Evolutionary conservation across 2,888 invertebrate species (phyloP), one percentile per base, ranked within the genome.

Genomic region (Eupeodes luniger): DNA sequence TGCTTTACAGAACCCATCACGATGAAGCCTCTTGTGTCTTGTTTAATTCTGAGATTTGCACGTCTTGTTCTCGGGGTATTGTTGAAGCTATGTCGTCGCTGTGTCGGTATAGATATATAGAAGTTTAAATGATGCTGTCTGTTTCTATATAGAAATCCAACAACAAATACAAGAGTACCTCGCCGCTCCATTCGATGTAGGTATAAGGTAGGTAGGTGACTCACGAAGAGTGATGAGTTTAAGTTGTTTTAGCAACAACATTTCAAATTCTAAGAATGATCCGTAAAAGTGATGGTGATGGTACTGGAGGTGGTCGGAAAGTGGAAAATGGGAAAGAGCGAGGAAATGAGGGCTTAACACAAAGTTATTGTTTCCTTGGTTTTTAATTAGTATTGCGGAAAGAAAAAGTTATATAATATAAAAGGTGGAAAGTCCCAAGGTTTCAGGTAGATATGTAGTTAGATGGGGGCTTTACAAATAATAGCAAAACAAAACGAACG

Each of bases 371-470:
- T 77, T 81, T 85, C 70, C 79, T 86, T 76, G 75, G 82, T 75
- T 79, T 86, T 86, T 86, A 86, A 86, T 86, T 86, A 86, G 82
- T 82, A 79, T 86, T 70, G 51, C 19, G 49, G 85, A 34, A 27
- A 36, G 64, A 40, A 44, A 44, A 19, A 77, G 47, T 82, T 86
- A 70, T 55, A 64, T 67, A 70, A 81, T 59, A 34, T 59, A 34
- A 62, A 10, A 11, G 66, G 16, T 61, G 51, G 67, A 47, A 61
- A 59, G 59, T 59, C 44, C 59, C 47, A 72, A 72, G 70, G 57
- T 40, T 40, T 40, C 40, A 57, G 36, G 59, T 40, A 53, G 16
- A 27, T 19, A 12, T 3, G 40, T 5, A 40, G 36, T 36, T 36
- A 47, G 19, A 16, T 57, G 19, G 27, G 66, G 27, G 27, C n/a